Evolutionary conservation across 2,888 invertebrate genomes (phyloP), one percentile per base, ranked within the genome.

Genomic region (Phengaris arion): DNA sequence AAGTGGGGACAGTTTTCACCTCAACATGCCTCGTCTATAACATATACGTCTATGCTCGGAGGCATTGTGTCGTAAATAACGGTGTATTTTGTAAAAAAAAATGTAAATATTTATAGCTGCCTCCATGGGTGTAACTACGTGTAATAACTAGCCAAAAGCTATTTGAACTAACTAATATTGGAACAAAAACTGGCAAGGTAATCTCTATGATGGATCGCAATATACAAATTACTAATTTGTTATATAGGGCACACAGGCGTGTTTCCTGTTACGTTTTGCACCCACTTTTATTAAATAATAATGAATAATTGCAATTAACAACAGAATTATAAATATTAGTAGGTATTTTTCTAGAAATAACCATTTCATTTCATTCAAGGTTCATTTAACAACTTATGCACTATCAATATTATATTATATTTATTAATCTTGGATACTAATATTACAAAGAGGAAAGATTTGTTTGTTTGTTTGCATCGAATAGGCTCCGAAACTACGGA

Each of bases 231-330:
- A 64, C 35, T 64, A 64, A 64, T 64, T 64, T 35, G 35, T 12
- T 64, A 64, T 35, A 45, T 15, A 35, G 48, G 13, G 35, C 35
- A 35, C 35, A 72, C 54, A 72, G 54, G 72, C 54, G 72, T 35
- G 72, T 69, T 15, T 72, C 72, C 72, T 54, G 52, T 54, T 72
- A 35, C 72, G 35, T 54, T 52, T 72, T 7, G 52, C 35, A 51
- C 70, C 70, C 72, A 52, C 15, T 48, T 46, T 59, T 48, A 48
- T 48, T 69, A 4, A 69, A 48, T 69, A 69, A 48, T 9, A 1
- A 64, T 35, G 6, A 35, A 35, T 8, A 8, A 35, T 5, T n/a
- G 35, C 6, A 22, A 35, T 35, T 52, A 69, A 69, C 6, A 69
- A 48, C 22, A 9, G 12, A 64, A 22, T 59, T 64, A 35, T 45